These are phyloP conservation scores for Thaumetopoea pityocampa DNA, from an alignment of 1,140 invertebrate species.

Conservation along the genomic window DNA sequence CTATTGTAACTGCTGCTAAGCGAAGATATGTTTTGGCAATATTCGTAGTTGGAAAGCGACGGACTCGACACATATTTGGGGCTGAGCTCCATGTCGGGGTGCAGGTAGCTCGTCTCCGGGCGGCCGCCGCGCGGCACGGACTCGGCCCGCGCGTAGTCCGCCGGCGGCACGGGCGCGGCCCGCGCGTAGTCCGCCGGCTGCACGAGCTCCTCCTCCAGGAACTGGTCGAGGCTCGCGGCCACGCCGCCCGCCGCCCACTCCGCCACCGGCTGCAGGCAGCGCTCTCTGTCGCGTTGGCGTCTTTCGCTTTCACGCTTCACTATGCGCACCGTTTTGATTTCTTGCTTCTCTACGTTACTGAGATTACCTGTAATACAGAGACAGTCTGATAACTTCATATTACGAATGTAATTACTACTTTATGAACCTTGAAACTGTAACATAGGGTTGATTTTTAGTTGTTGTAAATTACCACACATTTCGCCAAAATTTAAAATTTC, in stretches of 20 bases:
- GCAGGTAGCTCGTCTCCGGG: slow-evolving; percentile 9
- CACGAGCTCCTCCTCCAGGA: slow-evolving; percentile 74
- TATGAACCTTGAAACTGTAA: too few species aligned
- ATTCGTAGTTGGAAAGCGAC: slow-evolving; percentile 66
- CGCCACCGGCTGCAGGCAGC: slow-evolving; percentile 68
- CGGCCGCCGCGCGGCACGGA: slow-evolving; percentile 5
- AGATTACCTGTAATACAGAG: slow-evolving; percentile 78
- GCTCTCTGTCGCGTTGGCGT: slow-evolving; percentile 84
- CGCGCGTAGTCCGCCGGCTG: slow-evolving; percentile 55
- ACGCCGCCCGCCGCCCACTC: slow-evolving; percentile 61
- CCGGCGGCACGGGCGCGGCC: slow-evolving; percentile 58
- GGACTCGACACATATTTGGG: slow-evolving; percentile 66
- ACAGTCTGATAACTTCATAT: not conserved
- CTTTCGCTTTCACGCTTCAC: slow-evolving; percentile 94
- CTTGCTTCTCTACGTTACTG: slow-evolving; percentile 88
- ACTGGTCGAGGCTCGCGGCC: slow-evolving; percentile 73
- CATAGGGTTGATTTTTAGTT: too few species aligned
- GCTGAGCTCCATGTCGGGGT: slow-evolving; percentile 58
- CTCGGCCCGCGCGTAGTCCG: slow-evolving; percentile 48
- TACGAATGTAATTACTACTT: too few species aligned
- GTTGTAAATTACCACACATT: too few species aligned
- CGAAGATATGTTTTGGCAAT: slow-evolving; percentile 54
- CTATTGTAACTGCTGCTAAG: slow-evolving; percentile 62
- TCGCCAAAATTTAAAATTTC: too few species aligned
- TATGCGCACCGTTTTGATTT: slow-evolving; percentile 94